These are phyloP conservation scores for Sarotherodon lohbergeri DNA, from an alignment of 2,113 vertebrate species.

Conservation along the genomic window DNA sequence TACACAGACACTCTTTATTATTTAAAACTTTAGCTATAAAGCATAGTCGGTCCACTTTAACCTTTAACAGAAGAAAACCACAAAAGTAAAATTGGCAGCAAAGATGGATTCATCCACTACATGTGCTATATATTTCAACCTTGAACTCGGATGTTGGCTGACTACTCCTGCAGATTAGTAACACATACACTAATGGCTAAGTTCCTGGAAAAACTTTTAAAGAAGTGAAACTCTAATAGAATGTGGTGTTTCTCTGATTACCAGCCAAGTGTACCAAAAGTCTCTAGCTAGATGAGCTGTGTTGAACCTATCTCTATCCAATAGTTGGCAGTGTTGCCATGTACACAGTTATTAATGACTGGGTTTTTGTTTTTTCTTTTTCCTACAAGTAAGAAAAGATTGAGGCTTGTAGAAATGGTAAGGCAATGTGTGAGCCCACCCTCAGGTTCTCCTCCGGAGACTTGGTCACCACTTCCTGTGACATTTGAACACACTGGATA, in stretches of 20 bases:
- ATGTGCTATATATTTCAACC: not conserved
- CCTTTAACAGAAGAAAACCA: not conserved
- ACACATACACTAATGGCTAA: not conserved
- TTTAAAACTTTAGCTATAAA: not conserved
- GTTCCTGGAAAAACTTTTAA: not conserved
- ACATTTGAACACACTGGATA: not conserved
- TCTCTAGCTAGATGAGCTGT: not conserved
- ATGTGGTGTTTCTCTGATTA: not conserved
- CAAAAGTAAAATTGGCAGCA: not conserved
- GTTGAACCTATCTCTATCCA: not conserved
- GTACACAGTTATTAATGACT: not conserved
- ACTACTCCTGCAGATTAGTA: not conserved
- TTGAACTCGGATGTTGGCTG: rapidly evolving
- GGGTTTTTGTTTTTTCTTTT: not conserved
- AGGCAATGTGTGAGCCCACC: not conserved
- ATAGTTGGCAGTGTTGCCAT: not conserved
- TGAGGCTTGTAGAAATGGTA: not conserved
- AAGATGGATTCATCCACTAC: not conserved
- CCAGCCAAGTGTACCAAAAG: not conserved
- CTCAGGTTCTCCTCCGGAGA: not conserved
- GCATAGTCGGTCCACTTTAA: not conserved
- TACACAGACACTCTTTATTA: not conserved
- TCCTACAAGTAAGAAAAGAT: not conserved
- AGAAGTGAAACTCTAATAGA: not conserved
- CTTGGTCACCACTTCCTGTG: not conserved